These are phyloP conservation scores for Ophiodon elongatus DNA, from an alignment of 2,113 vertebrate genomes.

Conservation along the genomic window DNA sequence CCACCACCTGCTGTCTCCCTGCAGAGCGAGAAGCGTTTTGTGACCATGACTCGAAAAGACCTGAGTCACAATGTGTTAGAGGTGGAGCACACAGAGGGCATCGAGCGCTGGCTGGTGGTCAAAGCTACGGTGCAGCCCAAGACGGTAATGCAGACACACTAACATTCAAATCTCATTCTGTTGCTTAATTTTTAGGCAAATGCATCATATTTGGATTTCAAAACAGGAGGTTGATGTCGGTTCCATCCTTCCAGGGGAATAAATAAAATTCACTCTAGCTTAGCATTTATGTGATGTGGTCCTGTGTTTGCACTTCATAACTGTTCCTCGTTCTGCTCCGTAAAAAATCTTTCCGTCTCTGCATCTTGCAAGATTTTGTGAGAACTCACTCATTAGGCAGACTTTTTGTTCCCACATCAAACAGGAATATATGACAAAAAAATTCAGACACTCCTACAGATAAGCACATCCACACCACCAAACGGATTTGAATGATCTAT, in stretches of 20 bases:
- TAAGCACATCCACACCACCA: neutral
- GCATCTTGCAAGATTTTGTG: neutral
- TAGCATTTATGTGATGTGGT: conserved; percentile 10
- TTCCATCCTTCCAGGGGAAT: neutral
- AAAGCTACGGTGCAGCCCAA: conserved; percentile 79
- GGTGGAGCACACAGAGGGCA: conserved; percentile 81
- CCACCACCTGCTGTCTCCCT: neutral
- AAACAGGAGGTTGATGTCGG: neutral
- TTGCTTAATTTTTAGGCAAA: neutral
- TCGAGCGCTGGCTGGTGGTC: conserved; percentile 85
- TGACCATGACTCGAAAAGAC: conserved; percentile 84
- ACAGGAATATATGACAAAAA: conserved; percentile 10
- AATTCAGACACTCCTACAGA: neutral
- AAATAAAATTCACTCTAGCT: neutral
- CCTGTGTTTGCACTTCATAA: neutral
- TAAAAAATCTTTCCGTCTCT: neutral
- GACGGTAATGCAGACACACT: conserved; percentile 68
- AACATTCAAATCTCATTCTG: neutral
- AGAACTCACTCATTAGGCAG: conserved; percentile 23
- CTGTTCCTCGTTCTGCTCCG: neutral
- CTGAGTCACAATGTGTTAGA: conserved; percentile 81
- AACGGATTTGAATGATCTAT: conserved; percentile 27
- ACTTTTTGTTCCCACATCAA: conserved; percentile 27
- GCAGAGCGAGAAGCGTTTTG: conserved; percentile 78
- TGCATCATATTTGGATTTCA: neutral